Base-by-base conservation (phyloP, 2,797 vertebrate species). In the Mastacembelus armatus region DNA sequence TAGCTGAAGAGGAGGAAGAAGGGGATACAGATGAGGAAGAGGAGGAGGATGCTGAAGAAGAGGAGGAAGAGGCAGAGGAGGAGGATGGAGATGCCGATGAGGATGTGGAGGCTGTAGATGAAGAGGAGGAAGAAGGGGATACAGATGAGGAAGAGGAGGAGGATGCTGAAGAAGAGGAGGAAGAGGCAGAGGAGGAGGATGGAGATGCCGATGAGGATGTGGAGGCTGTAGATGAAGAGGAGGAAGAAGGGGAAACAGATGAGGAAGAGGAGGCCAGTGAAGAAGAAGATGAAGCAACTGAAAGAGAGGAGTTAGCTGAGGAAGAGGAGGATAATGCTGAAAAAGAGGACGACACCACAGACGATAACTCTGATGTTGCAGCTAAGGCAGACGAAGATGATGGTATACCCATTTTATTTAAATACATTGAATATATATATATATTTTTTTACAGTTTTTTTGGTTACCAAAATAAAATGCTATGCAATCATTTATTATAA, bases 311-410 rank as follows among this genome's bases (percentile, higher is more conserved):
- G 2, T 52, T 15, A 1, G 32, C 19, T 11, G 71, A 73, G 5
- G 68, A 10, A 38, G 60, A 67, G 2, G 66, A 78, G 1, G 1
- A 21, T 5, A 51, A 54, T 1, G n/a, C 26, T 11, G 70, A 52
- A 0, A 67, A 10, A 38, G 60, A 67, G 3, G 66, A 78, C 0
- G 1, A 26, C 5, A 51, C 50, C 1, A n/a, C 21, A 11, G 66
- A 49, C 0, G 71, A 71, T 3, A 49, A 56, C 3, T 3, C 15
- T 2, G 68, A 54, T 1, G 21, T 48, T 11, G 14, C 24, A 32
- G 5, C 58, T 35, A 72, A 49, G 2, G 56, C 22, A 43, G 60
- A 74, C 14, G 77, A 75, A 11, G 76, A 80, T 18, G 61, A 72
- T 16, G 79, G 79, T 86, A 70, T 8, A 26, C 5, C 43, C 40